Percentiles rank a stretch among this genome's conserved stretches.
phyloP scores from a whole-genome alignment of 2,113 vertebrate genomes.

The Orientallactaga bullata region DNA sequence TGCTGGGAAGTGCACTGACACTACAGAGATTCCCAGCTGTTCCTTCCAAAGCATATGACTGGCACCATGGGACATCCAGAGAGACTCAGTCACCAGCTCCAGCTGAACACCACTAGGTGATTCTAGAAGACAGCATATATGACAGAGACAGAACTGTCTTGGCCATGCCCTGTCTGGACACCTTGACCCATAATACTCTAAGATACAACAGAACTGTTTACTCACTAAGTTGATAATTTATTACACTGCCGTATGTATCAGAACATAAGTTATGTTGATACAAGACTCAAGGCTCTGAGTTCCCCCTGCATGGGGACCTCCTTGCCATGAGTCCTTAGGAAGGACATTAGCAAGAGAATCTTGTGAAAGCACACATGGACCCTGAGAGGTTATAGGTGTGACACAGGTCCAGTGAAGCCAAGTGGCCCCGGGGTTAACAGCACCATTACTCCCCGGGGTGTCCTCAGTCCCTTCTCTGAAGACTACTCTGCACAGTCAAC shows the following conservation, averaged over 20 bases:
- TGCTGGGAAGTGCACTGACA: not conserved
- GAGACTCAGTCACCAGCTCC: not conserved
- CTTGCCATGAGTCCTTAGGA: not conserved
- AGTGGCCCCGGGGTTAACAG: accelerated
- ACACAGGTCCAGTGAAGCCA: accelerated
- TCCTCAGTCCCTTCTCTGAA: not conserved
- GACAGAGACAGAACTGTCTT: not conserved
- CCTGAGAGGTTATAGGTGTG: not conserved
- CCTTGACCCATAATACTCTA: not conserved
- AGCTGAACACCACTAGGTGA: not conserved
- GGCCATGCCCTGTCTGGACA: not conserved
- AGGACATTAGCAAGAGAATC: not conserved
- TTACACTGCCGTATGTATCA: not conserved
- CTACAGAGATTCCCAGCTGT: not conserved
- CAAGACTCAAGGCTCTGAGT: too few relatives aligned
- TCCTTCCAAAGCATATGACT: not conserved
- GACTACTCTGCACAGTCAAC: not conserved
- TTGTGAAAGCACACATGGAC: not conserved
- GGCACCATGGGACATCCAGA: too few relatives aligned
- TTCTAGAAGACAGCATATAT: accelerated
- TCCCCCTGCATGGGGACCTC: not conserved
- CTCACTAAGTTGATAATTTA: not conserved
- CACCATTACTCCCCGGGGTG: not conserved
- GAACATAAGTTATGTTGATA: not conserved
- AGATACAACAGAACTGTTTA: not conserved